Evolutionary conservation across 2,113 vertebrate genomes (phyloP), one percentile per base, ranked within the genome.

Genomic region (Zosterops hypoxanthus): DNA sequence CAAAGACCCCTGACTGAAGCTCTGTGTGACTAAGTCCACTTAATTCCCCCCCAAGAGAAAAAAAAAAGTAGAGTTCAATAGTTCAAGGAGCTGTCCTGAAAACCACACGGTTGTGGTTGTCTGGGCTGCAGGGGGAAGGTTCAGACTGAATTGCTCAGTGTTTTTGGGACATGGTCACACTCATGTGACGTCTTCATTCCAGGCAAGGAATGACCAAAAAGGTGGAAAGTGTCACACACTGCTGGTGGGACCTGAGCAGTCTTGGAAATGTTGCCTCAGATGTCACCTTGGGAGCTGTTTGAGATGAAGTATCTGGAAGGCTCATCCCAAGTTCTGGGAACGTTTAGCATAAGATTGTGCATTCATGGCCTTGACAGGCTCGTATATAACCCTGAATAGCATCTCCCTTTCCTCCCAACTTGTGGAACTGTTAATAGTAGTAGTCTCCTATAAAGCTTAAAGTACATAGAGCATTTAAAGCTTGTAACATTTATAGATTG

Each of bases 401-500:
- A 84, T 92, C 72, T 41, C 63, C 24, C 56, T 84, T 88, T 75
- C 71, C 82, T 93, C 65, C 64, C 52, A 56, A 11, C 60, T 68
- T 64, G 26, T 82, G 20, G 61, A 81, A 64, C 81, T 82, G 82
- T 88, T 96, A 96, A 88, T 86, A 94, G 85, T 72, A 83, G 87
- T 68, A 78, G 72, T 63, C 69, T 93, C 61, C 82, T 90, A 56
- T 78, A 78, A 96, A 94, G 53, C 79, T 93, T 80, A 49, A 86
- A 94, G 92, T 81, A 92, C 71, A 24, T 31, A 73, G 63, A 92
- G 39, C 88, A 86, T 96, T 95, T 93, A 94, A 96, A 94, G 72
- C 88, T 68, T 94, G 42, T 88, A 94, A 94, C 80, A 21, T 95
- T 96, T 96, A 94, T 93, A 88, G 88, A 96, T 96, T 86, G 82